Percentiles rank a stretch among this genome's conserved stretches.
Evolutionary conservation across 1,140 invertebrate species (phyloP).

Genomic region (Kradibia gibbosae): DNA sequence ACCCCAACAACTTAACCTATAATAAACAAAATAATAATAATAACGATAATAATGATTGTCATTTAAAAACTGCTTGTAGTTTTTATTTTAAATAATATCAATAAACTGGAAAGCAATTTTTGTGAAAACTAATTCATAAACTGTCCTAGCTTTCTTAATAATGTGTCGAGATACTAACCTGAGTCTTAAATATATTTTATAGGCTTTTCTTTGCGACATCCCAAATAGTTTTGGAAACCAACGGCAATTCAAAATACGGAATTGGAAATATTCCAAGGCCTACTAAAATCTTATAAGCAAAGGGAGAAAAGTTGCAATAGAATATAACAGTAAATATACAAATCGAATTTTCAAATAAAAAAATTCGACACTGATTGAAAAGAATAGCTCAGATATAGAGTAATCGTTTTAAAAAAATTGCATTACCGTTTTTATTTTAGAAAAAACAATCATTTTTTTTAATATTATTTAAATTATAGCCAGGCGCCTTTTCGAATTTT

Average conservation of each 20-base stretch:
- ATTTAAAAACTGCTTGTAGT: no score
- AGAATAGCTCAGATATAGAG: neutral
- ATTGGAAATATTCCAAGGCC: constrained; percentile 25
- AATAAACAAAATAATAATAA: no score
- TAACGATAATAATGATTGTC: no score
- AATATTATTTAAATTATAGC: no score
- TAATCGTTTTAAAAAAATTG: neutral
- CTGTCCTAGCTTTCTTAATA: neutral
- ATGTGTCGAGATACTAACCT: neutral
- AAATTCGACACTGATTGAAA: neutral
- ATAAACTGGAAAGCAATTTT: neutral
- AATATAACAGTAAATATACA: constrained; percentile 12
- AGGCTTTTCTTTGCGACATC: constrained; percentile 16
- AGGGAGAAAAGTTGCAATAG: neutral
- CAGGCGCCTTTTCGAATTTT: no score
- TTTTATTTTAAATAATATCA: neutral
- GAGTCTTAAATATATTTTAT: constrained; percentile 8
- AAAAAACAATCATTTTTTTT: no score
- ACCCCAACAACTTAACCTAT: no score
- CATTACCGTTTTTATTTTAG: neutral
- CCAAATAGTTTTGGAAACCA: neutral
- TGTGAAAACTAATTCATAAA: constrained; percentile 10
- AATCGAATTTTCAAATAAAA: neutral
- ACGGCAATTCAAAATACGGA: neutral
- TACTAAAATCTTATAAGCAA: neutral